phyloP scores from a whole-genome alignment of 1,140 invertebrate genomes.

The Diachasmimorpha longicaudata region DNA sequence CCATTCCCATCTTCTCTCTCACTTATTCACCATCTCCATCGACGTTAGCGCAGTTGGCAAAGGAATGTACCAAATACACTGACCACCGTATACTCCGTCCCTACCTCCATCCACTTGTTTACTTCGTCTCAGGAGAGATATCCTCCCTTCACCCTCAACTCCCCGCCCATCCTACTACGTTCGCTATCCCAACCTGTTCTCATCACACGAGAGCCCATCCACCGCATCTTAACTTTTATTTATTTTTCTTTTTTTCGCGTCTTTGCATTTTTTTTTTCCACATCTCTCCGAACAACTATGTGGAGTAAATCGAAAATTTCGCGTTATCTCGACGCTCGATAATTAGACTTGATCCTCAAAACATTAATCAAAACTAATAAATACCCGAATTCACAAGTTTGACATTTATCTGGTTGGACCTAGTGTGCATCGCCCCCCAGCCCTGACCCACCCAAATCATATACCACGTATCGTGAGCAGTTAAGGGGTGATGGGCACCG shows the following conservation, averaged over 20 bases:
- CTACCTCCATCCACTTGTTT: constrained; percentile 49
- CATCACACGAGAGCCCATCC: constrained; percentile 17
- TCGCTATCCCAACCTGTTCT: constrained; percentile 27
- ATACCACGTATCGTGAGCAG: constrained; percentile 33
- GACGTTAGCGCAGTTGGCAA: constrained; percentile 43
- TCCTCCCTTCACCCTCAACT: constrained; percentile 10
- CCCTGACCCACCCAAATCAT: constrained; percentile 63
- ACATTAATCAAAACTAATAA: background rate
- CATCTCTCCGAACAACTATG: background rate
- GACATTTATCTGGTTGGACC: background rate
- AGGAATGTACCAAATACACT: constrained; percentile 57
- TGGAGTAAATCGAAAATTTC: background rate
- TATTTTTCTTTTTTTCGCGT: constrained; percentile 27
- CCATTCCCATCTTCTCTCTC: constrained; percentile 7
- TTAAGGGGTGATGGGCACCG: background rate
- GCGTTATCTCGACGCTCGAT: background rate
- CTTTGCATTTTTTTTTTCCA: background rate
- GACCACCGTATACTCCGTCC: constrained; percentile 29
- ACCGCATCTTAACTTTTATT: constrained; percentile 25
- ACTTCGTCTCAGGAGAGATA: constrained; percentile 40
- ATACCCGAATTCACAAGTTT: background rate
- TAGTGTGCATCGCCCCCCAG: constrained; percentile 35
- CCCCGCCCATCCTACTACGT: background rate
- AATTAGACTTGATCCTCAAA: background rate
- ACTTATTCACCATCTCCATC: background rate